A percentile compares a stretch with the other conserved stretches of the same genome.
Evolutionary conservation across 2,113 vertebrate genomes (phyloP).

Genomic region (Perognathus longimembris): DNA sequence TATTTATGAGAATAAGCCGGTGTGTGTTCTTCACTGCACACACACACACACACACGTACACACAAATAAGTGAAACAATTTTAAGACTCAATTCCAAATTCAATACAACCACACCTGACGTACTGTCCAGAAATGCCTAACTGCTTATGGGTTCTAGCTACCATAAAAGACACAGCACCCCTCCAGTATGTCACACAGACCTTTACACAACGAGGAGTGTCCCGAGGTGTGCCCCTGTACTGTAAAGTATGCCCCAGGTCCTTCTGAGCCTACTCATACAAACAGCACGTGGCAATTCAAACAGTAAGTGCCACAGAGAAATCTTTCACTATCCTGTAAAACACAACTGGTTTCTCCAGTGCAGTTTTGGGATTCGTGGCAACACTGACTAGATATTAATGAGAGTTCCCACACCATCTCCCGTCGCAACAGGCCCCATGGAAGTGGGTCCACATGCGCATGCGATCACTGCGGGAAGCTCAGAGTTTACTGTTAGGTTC

Average conservation of each 20-base stretch:
- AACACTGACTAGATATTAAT: background rate
- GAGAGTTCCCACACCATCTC: background rate
- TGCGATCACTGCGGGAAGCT: background rate
- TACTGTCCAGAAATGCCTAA: background rate
- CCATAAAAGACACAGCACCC: background rate
- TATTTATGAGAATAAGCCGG: background rate
- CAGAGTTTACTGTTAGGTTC: background rate
- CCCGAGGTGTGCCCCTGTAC: background rate
- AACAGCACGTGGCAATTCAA: background rate
- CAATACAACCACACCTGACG: constrained; percentile 1
- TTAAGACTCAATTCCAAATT: constrained; percentile 58
- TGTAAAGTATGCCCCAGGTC: constrained; percentile 38
- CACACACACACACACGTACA: too few species aligned
- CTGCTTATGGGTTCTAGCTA: background rate
- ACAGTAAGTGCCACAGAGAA: constrained; percentile 36
- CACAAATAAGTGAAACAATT: constrained; percentile 28
- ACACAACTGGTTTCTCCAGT: background rate
- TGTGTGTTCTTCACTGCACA: background rate
- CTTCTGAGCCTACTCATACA: background rate
- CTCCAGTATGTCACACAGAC: background rate
- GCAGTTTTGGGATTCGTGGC: constrained; percentile 9
- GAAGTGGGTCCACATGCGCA: background rate
- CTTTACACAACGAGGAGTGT: background rate
- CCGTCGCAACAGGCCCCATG: background rate
- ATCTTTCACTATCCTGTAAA: constrained; percentile 24